Base-by-base conservation (phyloP, 2,888 invertebrate species). In the Ariolimax columbianus region DNA sequence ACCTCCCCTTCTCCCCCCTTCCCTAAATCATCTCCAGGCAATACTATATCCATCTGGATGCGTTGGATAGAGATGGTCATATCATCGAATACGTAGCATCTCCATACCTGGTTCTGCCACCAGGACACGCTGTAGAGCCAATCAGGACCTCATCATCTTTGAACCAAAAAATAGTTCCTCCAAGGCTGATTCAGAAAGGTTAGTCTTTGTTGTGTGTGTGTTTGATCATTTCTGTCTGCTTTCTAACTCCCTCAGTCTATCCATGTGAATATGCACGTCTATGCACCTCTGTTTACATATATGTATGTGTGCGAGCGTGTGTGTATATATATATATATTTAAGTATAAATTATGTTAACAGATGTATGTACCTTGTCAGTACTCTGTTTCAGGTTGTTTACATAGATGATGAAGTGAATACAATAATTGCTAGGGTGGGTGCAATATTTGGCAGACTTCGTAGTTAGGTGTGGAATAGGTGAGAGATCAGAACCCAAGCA, bases 71-170 rank as follows among this genome's bases (percentile, higher is more conserved):
- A 40, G 0, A 36, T 30, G 73, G 73, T 0, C n/a, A 23, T 59
- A 30, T 59, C 14, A 38, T 82, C 19, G 40, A 40, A 17, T 40
- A 72, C 47, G 82, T 59, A 9, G n/a, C n/a, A 36, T 4, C 73
- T 30, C 59, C 73, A n/a, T 82, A 73, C 40, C 17, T 38, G n/a
- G 36, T 81, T 7, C 81, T 72, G 26, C 81, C 72, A 0, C 82
- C 59, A 36, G 82, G 82, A 36, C 63, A 73, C 36, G 6, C 19
- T 0, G 73, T 82, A n/a, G 82, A 73, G 30, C 59, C 73, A 38
- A 40, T 59, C 55, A 36, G 73, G 70, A 30, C 63, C 0, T 72
- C 82, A 7, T 82, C 82, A n/a, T 23, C 26, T 2, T 68, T 70
- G 17, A 78, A 55, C 6, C 3, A 55, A 23, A 55, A 55, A 19